A percentile compares a stretch with the other conserved stretches of the same genome.
phyloP scores from a whole-genome alignment of 2,797 vertebrate genomes.

The Ctenopoma multispine region DNA sequence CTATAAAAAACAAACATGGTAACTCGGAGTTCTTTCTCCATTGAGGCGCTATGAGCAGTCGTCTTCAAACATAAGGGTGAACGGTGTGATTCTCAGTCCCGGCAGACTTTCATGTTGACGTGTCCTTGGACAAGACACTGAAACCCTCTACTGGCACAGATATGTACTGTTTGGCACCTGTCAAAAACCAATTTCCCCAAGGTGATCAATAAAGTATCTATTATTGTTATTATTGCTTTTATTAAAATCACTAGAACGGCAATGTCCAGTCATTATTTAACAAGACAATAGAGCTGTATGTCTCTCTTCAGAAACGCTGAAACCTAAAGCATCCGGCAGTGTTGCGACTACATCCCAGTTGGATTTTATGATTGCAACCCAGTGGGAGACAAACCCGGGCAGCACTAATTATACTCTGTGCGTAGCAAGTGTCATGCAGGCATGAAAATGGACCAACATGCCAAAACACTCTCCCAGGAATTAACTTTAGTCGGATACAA shows the following conservation, averaged over 20 bases:
- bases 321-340: slow-evolving; percentile 1
- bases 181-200: too few species aligned
- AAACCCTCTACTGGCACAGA: too few species aligned
- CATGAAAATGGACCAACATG: neutral
- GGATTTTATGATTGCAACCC: neutral
- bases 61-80: too few species aligned
- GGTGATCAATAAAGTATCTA: too few species aligned
- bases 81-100: too few species aligned
- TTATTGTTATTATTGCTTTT: too few species aligned
- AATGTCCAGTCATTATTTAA: slow-evolving; percentile 24
- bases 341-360: neutral
- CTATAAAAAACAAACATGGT: neutral
- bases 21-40: neutral
- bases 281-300: neutral
- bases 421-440: neutral
- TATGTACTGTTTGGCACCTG: too few species aligned
- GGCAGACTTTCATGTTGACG: too few species aligned
- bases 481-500: slow-evolving; percentile 7
- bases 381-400: neutral
- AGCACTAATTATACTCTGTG: slow-evolving; percentile 4
- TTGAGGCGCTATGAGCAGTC: neutral
- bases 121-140: too few species aligned
- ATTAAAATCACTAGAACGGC: neutral
- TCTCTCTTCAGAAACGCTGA: neutral
- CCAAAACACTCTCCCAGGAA: slow-evolving; percentile 1